Base-by-base conservation (phyloP, 1,140 invertebrate genomes). In the Amphibalanus amphitrite region DNA sequence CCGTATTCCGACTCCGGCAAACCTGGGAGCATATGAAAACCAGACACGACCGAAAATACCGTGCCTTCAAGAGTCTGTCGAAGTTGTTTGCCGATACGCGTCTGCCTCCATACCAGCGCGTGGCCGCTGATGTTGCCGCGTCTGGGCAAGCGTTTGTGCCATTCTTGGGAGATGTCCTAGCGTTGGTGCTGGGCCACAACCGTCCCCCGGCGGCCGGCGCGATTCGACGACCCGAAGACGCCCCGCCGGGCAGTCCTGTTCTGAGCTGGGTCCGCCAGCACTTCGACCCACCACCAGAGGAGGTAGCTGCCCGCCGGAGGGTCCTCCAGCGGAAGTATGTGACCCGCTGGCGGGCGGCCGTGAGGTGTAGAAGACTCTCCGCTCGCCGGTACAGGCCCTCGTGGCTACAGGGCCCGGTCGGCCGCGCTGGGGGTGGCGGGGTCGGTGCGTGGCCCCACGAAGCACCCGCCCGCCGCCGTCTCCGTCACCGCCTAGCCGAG, bases 21-120 rank as follows among this genome's bases (percentile, higher is more conserved):
- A 85, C 82, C 8, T 86, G 84, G 84, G 75, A 76, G 0, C 81
- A 82, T 38, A 74, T 85, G 23, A 77, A 82, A 28, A 80, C 77
- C 75, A 81, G 82, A 74, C 83, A 85, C 73, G 77, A 81, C 0
- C 80, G 78, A n/a, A 83, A 81, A 73, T 85, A 85, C 74, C 78
- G 47, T 20, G 10, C 47, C 13, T 59, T 59, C 47, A 59, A 59
- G 47, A 59, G 47, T 23, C 47, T 59, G 13, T 59, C 47, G 13
- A 59, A 59, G 20, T 20, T 59, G 47, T 59, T 59, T 20, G 47
- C 47, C 47, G 47, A 59, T 23, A 6, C 47, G 10, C 47, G 47
- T 8, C 47, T 59, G 47, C 47, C 47, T 8, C 6, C 47, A 8
- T 59, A 20, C 47, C 47, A 59, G 47, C 47, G 17, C 6, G 47